Evolutionary conservation across 2,113 vertebrate genomes (phyloP).

Genomic region (Dolichotis patagonum): DNA sequence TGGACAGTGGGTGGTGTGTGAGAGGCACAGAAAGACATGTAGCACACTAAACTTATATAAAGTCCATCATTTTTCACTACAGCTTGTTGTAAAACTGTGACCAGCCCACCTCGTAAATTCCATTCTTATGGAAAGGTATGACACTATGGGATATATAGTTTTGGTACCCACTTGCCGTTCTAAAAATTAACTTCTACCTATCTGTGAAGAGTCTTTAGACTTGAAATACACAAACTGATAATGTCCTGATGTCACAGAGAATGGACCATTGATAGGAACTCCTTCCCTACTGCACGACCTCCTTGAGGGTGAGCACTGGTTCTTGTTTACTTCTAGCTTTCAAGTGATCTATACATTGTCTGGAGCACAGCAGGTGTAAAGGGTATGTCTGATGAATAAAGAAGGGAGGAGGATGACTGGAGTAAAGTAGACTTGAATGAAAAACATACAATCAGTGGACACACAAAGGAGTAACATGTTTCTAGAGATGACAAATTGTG

Average conservation of each 20-base stretch:
- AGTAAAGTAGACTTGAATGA: accelerated
- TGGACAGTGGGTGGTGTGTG: not conserved
- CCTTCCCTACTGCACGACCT: not conserved
- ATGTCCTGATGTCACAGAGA: not conserved
- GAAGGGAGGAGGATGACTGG: accelerated
- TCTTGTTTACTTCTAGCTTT: not conserved
- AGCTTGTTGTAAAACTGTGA: not conserved
- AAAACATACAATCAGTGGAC: not conserved
- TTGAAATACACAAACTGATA: too few relatives aligned
- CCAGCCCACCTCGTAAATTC: not conserved
- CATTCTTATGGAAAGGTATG: accelerated
- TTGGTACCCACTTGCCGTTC: not conserved
- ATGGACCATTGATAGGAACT: not conserved
- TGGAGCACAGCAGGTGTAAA: not conserved
- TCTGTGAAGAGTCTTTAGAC: not conserved
- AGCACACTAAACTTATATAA: accelerated
- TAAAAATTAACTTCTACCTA: not conserved
- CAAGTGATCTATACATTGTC: accelerated
- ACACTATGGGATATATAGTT: not conserved
- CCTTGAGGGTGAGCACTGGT: accelerated
- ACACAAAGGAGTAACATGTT: not conserved
- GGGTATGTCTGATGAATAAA: not conserved
- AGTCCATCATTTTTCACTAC: not conserved
- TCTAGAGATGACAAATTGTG: not conserved
- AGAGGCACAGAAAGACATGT: accelerated